A percentile compares a stretch with the other conserved stretches of the same genome.
phyloP scores from a whole-genome alignment of 1,140 invertebrate genomes.

The Calycopis cecrops region DNA sequence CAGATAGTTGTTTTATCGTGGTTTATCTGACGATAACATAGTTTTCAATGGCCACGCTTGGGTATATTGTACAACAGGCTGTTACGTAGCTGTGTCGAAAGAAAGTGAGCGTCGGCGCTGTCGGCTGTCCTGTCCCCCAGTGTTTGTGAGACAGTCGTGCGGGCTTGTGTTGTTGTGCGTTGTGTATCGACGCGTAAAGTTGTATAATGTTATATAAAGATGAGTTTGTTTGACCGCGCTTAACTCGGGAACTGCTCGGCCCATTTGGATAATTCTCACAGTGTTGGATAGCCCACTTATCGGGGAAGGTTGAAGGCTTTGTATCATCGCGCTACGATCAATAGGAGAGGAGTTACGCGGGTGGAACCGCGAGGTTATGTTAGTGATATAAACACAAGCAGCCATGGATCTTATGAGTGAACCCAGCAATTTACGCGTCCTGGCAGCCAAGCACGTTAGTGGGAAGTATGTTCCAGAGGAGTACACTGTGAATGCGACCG shows the following conservation, averaged over 20 bases:
- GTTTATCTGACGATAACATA: background rate
- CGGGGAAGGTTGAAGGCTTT: no score
- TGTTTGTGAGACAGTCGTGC: slow-evolving; percentile 19
- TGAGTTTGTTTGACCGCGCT: no score
- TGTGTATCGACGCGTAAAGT: slow-evolving; percentile 19
- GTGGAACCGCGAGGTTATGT: no score
- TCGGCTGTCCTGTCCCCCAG: slow-evolving; percentile 13
- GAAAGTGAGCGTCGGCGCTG: slow-evolving; percentile 57
- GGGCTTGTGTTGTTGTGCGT: slow-evolving; percentile 16
- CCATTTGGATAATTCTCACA: no score
- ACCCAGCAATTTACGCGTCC: slow-evolving; percentile 38
- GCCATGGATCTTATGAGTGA: slow-evolving; percentile 54
- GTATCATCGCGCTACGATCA: no score
- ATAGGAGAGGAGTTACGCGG: no score
- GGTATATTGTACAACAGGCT: slow-evolving; percentile 37
- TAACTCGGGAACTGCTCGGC: no score
- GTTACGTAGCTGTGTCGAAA: slow-evolving; percentile 67
- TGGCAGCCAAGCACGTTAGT: slow-evolving; percentile 52
- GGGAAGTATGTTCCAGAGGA: slow-evolving; percentile 37
- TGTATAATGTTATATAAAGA: slow-evolving; percentile 16
- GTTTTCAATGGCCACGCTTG: slow-evolving; percentile 2
- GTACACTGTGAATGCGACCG: slow-evolving; percentile 51
- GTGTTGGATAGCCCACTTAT: no score
- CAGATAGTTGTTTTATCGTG: slow-evolving; percentile 4
- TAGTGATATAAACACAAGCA: slow-evolving; percentile 14